Percentiles rank a stretch among this genome's conserved stretches.
Conservation (phyloP, 2,113 vertebrate genomes). For the Cheilinus undulatus region DNA sequence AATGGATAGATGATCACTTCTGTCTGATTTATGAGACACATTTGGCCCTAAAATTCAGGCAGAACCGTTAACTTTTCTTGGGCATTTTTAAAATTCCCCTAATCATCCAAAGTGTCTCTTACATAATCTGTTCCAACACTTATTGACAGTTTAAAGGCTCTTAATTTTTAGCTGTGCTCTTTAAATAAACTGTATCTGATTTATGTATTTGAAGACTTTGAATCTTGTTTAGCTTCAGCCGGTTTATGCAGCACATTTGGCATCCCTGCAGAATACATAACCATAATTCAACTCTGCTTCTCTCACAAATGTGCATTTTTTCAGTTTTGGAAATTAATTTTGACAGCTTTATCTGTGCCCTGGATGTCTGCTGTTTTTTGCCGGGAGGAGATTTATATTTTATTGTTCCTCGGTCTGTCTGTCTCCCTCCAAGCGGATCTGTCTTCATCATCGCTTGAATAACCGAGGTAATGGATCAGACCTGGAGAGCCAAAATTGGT, state of each 20-base stretch:
- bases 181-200: neutral
- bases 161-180: too few relatives aligned
- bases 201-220: neutral
- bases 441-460: constrained; percentile 16
- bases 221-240: neutral
- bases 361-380: neutral
- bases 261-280: neutral
- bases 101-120: neutral
- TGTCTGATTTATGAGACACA: too few relatives aligned
- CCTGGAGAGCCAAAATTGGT: neutral
- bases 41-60: too few relatives aligned
- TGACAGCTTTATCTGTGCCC: constrained; percentile 4
- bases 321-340: neutral
- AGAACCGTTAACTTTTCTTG: too few relatives aligned
- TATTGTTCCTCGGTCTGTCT: constrained; percentile 2
- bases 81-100: too few relatives aligned
- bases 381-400: neutral
- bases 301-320: neutral
- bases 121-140: neutral
- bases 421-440: constrained; percentile 9
- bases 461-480: constrained; percentile 22
- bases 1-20: too few relatives aligned
- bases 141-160: neutral
- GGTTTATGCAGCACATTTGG: neutral
- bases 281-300: neutral